Base-by-base conservation (phyloP, 2,113 vertebrate genomes). In the Murina feae region DNA sequence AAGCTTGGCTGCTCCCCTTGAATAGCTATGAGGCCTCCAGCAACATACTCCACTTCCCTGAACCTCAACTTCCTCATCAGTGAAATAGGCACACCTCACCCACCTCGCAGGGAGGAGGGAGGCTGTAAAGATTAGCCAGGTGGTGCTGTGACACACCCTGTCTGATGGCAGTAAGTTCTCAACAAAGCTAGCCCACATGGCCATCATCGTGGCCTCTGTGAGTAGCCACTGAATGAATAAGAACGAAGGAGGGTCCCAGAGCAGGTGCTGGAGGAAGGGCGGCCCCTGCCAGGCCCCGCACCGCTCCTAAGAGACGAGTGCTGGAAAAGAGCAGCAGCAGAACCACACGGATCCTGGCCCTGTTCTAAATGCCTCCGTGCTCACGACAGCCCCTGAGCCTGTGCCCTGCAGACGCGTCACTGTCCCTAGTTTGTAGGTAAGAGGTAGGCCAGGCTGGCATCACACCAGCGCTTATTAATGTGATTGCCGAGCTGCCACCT, bases 391-490 rank as follows among this genome's bases (percentile, higher is more conserved):
- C 32, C 80, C 25, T 42, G 11, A n/a, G 71, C 60, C 55, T 5
- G 55, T 23, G 10, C 51, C 0, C 25, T 60, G 23, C 1, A 18
- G 65, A 37, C 35, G 5, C 18, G 21, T 63, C 49, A 2, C 0
- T 17, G 71, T 32, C 35, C 25, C 55, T 20, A 28, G 44, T 92
- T 71, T 53, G 51, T 13, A 49, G 42, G 63, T 9, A 39, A 69
- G 39, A 92, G 13, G 7, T 17, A 51, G 28, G 23, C 39, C 35
- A 30, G 71, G 18, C 47, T 42, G 28, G 4, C 3, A 32, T 20
- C 0, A 5, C 58, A 11, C 49, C 53, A 55, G 53, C 55, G 23
- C 9, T 23, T 25, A 81, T 14, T 21, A 5, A 0, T 17, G 44
- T 49, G 25, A 8, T 5, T 4, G 20, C 42, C 58, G 16, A 23